A percentile compares a stretch with the other conserved stretches of the same genome.
Evolutionary conservation across 2,888 invertebrate species (phyloP).

Genomic region (Rapana venosa): DNA sequence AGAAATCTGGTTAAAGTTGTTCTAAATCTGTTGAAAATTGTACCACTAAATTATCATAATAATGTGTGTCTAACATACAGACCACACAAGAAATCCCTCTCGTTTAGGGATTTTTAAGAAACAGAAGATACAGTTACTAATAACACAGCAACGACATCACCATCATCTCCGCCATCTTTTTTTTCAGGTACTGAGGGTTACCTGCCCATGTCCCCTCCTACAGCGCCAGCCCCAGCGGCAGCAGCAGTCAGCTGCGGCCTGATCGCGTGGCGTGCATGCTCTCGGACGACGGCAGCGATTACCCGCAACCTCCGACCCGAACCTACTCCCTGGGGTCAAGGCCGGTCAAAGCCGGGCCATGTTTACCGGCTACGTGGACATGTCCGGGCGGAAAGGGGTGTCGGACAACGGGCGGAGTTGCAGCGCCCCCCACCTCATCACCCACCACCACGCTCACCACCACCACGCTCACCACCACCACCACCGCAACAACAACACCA

Average conservation of each 20-base stretch:
- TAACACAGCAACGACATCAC: too few relatives aligned
- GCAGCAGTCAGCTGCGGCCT: slow-evolving; percentile 82
- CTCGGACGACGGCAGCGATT: slow-evolving; percentile 81
- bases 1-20: too few relatives aligned
- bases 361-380: slow-evolving; percentile 59
- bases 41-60: too few relatives aligned
- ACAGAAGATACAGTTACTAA: too few relatives aligned
- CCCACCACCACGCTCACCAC: slow-evolving; percentile 44
- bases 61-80: too few relatives aligned
- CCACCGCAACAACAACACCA: neutral
- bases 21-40: too few relatives aligned
- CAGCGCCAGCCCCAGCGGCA: slow-evolving; percentile 58
- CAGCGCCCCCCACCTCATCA: slow-evolving; percentile 84
- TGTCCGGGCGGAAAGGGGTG: slow-evolving; percentile 57
- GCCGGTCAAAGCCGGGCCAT: slow-evolving; percentile 77
- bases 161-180: too few relatives aligned
- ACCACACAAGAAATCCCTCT: too few relatives aligned
- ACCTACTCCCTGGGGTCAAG: slow-evolving; percentile 92
- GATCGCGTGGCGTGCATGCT: slow-evolving; percentile 87
- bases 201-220: slow-evolving; percentile 63
- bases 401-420: slow-evolving; percentile 81
- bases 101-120: too few relatives aligned
- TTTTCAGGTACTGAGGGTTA: too few relatives aligned
- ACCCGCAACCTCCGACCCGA: slow-evolving; percentile 79
- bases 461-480: slow-evolving; percentile 66